phyloP scores from a whole-genome alignment of 1,140 invertebrate genomes.

The Pogonus chalceus region DNA sequence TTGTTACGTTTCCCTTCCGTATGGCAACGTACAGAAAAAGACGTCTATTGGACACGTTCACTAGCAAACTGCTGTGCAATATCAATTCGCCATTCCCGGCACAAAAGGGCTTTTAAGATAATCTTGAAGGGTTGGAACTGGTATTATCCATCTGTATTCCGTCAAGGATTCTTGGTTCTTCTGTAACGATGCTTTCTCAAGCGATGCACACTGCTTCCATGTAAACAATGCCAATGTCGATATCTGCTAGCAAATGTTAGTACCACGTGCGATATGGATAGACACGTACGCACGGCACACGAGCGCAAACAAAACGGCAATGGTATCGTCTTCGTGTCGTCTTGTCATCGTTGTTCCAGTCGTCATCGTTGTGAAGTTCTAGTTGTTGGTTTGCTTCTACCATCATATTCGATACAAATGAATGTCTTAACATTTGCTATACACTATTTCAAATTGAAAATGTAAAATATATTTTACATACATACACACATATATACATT shows the following conservation, averaged over 20 bases:
- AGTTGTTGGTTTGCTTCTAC: too few species aligned
- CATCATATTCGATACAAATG: too few species aligned
- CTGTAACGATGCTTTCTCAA: background rate
- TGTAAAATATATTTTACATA: too few species aligned
- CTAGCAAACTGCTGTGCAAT: constrained; percentile 1
- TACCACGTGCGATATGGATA: too few species aligned
- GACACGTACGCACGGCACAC: too few species aligned
- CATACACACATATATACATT: too few species aligned
- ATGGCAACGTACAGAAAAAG: background rate
- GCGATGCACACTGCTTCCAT: background rate
- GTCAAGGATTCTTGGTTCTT: constrained; percentile 1
- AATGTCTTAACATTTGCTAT: too few species aligned
- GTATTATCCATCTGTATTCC: background rate
- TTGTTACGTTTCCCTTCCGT: background rate
- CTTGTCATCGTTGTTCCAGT: too few species aligned
- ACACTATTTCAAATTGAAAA: too few species aligned
- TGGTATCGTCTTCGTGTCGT: too few species aligned
- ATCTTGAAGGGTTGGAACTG: background rate
- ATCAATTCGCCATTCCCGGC: constrained; percentile 1
- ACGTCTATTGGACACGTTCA: background rate
- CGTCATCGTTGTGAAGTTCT: too few species aligned
- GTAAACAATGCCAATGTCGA: constrained; percentile 6
- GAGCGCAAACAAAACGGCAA: background rate
- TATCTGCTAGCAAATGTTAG: background rate
- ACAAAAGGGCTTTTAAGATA: constrained; percentile 7